Evolutionary conservation across 2,888 invertebrate genomes (phyloP), one percentile per base, ranked within the genome.

Genomic region (Coenonympha arcania): DNA sequence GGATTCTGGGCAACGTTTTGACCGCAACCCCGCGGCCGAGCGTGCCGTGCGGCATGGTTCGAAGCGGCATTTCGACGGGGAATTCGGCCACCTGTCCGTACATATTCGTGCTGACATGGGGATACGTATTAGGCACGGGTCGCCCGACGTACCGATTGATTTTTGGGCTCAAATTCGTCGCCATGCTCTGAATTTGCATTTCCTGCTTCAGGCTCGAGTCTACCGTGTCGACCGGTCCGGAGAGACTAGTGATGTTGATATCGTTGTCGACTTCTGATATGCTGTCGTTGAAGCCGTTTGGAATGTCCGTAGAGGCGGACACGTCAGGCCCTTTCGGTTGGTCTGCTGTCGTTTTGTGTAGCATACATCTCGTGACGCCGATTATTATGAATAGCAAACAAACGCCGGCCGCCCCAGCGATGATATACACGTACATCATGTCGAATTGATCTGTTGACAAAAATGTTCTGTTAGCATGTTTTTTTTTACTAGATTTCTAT

Each of bases 241-340:
- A 90, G 22, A 86, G 69, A 24, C 91, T 90, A 41, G 91, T 91
- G 58, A 93, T 89, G 70, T 92, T 92, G 51, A 93, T 92, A 65
- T 93, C 93, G 37, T 91, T 92, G 75, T 93, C 93, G 33, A 93
- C 87, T 81, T 95, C 95, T 63, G 94, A 94, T 79, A 95, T 93
- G 76, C 94, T 94, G 81, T 95, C 95, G 62, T 91, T 91, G 79
- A 95, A 94, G 50, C 93, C 93, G 71, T 93, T 92, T 9, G 93
- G 92, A 50, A 93, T 87, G 60, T 93, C 90, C 36, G 93, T 92
- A 54, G 93, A 92, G 55, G 92, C 91, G 42, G 92, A 89, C 53
- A 90, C 88, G 43, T 90, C 90, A 16, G 90, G 88, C 53, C 92
- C 92, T 78, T 93, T 92, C 16, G 90, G 90, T 52, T 89, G 88